Evolutionary conservation across 2,888 invertebrate genomes (phyloP).

Genomic region (Zelleria hepariella): DNA sequence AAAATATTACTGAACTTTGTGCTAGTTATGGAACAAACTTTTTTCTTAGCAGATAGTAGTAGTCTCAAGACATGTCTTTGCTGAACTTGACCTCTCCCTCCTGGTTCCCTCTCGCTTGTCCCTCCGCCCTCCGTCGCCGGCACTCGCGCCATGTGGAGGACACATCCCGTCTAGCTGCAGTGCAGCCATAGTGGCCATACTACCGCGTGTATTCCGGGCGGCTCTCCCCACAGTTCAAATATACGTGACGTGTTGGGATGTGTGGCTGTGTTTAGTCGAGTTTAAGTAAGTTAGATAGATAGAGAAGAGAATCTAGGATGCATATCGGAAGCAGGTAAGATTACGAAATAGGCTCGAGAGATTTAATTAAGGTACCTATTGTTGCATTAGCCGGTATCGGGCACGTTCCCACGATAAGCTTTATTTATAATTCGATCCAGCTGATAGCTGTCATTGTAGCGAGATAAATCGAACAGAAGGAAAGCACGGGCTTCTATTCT

Average conservation of each 20-base stretch:
- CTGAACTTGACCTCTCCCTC: not conserved
- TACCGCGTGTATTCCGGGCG: no score
- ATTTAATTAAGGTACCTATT: not conserved
- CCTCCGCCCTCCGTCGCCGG: not conserved
- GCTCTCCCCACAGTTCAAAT: not conserved
- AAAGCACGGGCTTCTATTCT: not conserved
- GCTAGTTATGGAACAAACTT: not conserved
- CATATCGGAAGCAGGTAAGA: not conserved
- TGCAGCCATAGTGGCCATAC: no score
- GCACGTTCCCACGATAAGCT: not conserved
- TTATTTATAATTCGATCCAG: not conserved
- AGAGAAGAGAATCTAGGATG: not conserved
- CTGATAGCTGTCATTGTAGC: not conserved
- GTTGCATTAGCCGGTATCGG: not conserved
- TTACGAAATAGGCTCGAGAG: not conserved
- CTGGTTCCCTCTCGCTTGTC: not conserved
- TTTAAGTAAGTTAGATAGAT: not conserved
- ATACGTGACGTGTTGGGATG: not conserved
- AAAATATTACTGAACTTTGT: not conserved
- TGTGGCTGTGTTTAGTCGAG: not conserved
- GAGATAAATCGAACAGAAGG: not conserved
- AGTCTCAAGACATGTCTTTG: not conserved
- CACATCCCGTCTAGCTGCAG: no score
- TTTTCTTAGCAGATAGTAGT: not conserved
- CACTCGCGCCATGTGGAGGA: not conserved